Evolutionary conservation across 2,113 vertebrate genomes (phyloP), one percentile per base, ranked within the genome.

Genomic region (Urocitellus parryii): DNA sequence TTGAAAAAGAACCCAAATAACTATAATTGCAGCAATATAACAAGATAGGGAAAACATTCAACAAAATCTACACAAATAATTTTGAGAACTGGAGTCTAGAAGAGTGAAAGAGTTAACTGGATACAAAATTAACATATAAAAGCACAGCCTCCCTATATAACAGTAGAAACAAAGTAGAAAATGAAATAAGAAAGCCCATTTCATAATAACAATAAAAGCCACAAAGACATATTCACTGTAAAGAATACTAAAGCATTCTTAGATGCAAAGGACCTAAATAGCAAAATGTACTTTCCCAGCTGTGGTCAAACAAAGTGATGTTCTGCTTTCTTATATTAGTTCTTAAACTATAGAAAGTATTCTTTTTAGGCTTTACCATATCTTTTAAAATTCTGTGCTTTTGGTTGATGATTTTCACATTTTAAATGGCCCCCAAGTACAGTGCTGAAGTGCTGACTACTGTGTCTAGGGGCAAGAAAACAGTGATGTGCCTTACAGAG

Each of bases 151-250:
- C 68, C 45, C 48, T 53, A 39, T 1, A 68, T 16, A 63, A 0
- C 37, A 45, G 16, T 4, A 80, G 11, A 93, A 90, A 90, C 73
- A 74, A n/a, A 96, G 65, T 24, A 65, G 10, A 86, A 96, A 77
- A 51, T 29, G 8, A 48, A 74, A 74, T 74, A 8, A 6, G 29
- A 72, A 86, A 73, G 16, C 16, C 22, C 79, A 88, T 37, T 61
- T 94, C 48, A 82, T 17, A 77, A 18, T 14, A 90, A 56, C 39
- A 73, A 56, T 34, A 67, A 92, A 94, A 92, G 67, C 37, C 20
- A 78, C 63, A 56, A 65, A 78, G 29, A 29, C 17, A 82, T 4
- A 25, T 70, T 76, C 37, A 80, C 20, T 45, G 53, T 48, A 13
- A 14, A 58, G 37, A 51, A 48, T 22, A 42, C 13, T 92, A 73